Evolutionary conservation across 1,140 invertebrate genomes (phyloP), one percentile per base, ranked within the genome.

Genomic region (Pectinophora gossypiella): DNA sequence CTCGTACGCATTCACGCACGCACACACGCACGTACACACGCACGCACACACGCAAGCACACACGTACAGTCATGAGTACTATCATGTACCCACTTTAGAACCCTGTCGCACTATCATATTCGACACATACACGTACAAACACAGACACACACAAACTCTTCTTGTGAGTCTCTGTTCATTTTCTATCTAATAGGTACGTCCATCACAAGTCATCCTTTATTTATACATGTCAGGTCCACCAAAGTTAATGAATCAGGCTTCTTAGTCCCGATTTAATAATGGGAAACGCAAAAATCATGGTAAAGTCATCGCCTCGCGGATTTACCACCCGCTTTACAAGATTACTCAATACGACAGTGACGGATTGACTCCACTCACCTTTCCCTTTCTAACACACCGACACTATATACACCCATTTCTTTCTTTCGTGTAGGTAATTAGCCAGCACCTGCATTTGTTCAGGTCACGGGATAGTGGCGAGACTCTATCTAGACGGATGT

Each of bases 261-360:
- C n/a, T n/a, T n/a, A n/a, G n/a, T n/a, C n/a, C n/a, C n/a, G n/a
- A n/a, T n/a, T n/a, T n/a, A 68, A 64, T 72, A 67, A 69, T 60
- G 54, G 43, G 51, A 64, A 68, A 56, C 56, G 55, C 61, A 72
- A 72, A 74, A 69, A 72, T 74, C 72, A 69, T 63, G 50, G 48
- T 45, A 35, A 13, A 59, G 55, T 61, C 52, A 59, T 61, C 62
- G 64, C 62, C 59, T 65, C 59, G 48, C 49, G 64, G 69, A 74
- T 75, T 75, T 77, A 75, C 75, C 69, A 70, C 67, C 54, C 64
- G 61, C 67, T 73, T 70, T 68, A 66, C 68, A 68, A 74, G 77
- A 78, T 81, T 75, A 81, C 67, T 49, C 54, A 69, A 71, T 57
- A 71, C 63, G 77, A 81, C 75, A 76, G 59, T 81, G 77, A 81